Evolutionary conservation across 1,140 invertebrate genomes (phyloP).

Genomic region (Rhyacophila brunnea): DNA sequence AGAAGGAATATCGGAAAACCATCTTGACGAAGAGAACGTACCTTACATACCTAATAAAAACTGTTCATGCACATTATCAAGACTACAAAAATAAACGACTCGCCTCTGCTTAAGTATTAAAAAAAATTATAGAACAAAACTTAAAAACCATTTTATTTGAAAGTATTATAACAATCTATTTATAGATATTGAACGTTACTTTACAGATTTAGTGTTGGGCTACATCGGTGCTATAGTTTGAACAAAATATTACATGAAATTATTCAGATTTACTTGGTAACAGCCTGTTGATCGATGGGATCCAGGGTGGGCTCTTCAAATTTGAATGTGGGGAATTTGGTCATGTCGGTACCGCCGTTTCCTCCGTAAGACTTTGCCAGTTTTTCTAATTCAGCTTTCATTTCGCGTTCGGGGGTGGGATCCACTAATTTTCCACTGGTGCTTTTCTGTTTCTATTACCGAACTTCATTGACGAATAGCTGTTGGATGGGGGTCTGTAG

Average conservation of each 20-base stretch:
- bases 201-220: background rate
- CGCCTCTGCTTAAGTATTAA: too few relatives aligned
- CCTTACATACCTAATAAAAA: too few relatives aligned
- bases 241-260: conserved; percentile 4
- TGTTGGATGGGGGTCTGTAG: conserved; percentile 89
- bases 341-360: conserved; percentile 75
- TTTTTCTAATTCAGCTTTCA: conserved; percentile 77
- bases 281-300: conserved; percentile 48
- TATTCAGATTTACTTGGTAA: conserved; percentile 7
- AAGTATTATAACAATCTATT: too few relatives aligned
- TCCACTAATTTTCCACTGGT: conserved; percentile 79
- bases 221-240: conserved; percentile 12
- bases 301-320: conserved; percentile 70
- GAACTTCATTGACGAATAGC: conserved; percentile 89
- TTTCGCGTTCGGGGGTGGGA: conserved; percentile 70
- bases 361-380: conserved; percentile 77
- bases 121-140: too few relatives aligned
- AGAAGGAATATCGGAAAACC: too few relatives aligned
- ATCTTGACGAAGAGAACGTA: too few relatives aligned
- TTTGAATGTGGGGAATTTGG: conserved; percentile 82
- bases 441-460: conserved; percentile 72
- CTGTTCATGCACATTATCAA: too few relatives aligned
- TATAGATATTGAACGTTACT: too few relatives aligned
- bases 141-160: too few relatives aligned
- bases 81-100: too few relatives aligned